Evolutionary conservation across 2,888 invertebrate genomes (phyloP).

Genomic region (Tridacna crocea): DNA sequence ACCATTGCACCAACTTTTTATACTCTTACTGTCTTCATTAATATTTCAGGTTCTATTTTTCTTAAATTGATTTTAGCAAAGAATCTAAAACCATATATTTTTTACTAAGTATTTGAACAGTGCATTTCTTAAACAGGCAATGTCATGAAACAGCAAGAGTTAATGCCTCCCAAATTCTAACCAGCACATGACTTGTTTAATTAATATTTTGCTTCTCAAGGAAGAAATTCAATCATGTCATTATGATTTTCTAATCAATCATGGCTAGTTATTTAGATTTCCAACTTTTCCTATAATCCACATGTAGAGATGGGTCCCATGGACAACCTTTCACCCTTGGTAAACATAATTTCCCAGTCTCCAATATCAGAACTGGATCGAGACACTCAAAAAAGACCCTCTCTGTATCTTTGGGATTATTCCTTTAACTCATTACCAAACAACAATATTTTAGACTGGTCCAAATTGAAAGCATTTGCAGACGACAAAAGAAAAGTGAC

Average conservation of each 20-base stretch:
- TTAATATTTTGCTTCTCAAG: constrained; percentile 1
- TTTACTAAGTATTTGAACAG: too few relatives aligned
- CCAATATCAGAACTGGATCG: neutral
- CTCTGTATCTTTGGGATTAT: too few relatives aligned
- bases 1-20: too few relatives aligned
- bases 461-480: neutral
- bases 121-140: too few relatives aligned
- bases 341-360: constrained; percentile 25
- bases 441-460: neutral
- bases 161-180: too few relatives aligned
- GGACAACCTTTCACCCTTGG: constrained; percentile 2
- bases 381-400: neutral
- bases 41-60: too few relatives aligned
- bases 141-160: too few relatives aligned
- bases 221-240: constrained; percentile 13
- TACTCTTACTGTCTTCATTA: too few relatives aligned
- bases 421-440: neutral
- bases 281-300: constrained; percentile 2
- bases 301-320: neutral
- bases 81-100: too few relatives aligned
- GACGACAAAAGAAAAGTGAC: neutral
- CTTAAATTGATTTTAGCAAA: too few relatives aligned
- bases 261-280: constrained; percentile 26
- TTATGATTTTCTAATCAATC: constrained; percentile 31
- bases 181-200: neutral